phyloP scores from a whole-genome alignment of 1,140 invertebrate species.

The Pogonomyrmex californicus region DNA sequence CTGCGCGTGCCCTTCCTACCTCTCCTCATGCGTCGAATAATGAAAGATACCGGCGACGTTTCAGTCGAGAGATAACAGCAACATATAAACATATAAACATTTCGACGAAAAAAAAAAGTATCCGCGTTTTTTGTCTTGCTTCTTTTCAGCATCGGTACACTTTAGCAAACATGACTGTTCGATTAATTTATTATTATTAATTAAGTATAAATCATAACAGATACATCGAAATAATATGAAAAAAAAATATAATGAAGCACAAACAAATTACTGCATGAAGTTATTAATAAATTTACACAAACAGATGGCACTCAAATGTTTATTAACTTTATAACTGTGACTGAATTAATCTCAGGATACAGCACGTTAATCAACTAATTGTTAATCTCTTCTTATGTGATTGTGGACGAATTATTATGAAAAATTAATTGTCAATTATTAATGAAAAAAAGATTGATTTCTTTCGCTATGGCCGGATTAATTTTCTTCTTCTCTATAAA shows the following conservation, averaged over 20 bases:
- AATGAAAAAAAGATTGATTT: not conserved
- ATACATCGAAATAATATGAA: not conserved
- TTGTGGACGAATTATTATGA: not conserved
- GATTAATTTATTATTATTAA: not conserved
- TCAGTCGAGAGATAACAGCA: not conserved
- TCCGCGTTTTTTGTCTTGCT: not conserved
- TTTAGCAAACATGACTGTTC: not conserved
- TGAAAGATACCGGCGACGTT: conserved; percentile 13
- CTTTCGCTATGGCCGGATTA: not conserved
- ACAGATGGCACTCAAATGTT: not conserved
- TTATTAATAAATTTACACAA: not conserved
- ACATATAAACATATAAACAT: not conserved
- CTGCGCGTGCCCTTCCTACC: not conserved
- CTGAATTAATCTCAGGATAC: not conserved
- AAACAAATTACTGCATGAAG: not conserved
- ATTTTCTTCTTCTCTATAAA: not conserved
- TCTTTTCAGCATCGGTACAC: not conserved
- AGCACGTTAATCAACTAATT: not conserved
- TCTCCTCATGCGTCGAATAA: conserved; percentile 5
- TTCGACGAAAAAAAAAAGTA: not conserved
- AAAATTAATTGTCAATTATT: not conserved
- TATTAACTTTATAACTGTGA: not conserved
- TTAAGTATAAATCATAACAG: not conserved
- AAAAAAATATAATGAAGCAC: not conserved
- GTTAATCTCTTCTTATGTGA: not conserved